Base-by-base conservation (phyloP, 1,140 invertebrate genomes). In the Bactericera cockerelli region DNA sequence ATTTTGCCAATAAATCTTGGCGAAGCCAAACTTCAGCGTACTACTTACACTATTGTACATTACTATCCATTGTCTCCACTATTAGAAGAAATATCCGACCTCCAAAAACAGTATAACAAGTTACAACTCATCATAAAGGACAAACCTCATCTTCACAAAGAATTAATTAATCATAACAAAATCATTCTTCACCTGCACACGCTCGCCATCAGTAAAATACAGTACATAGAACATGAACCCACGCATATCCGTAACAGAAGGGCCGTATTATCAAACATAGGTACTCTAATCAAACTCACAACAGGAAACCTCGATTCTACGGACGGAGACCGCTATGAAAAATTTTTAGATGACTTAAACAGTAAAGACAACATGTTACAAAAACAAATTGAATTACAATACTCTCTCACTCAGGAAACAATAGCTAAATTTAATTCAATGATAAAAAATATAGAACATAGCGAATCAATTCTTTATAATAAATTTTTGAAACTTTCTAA, bases 301-400 rank as follows among this genome's bases (percentile, higher is more conserved):
- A 57, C 56, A 28, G 56, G 56, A 10, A 57, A 57, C 21, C 21
- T 57, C 8, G 56, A 57, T 28, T 26, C 26, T 14, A n/a, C 11
- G 2, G 56, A 57, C 19, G 16, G 26, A 13, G 8, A 26, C 14
- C 22, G 56, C 11, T 57, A 28, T 16, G 56, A 57, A 2, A 25
- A 26, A 31, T 31, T 57, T 26, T 2, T 57, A 13, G 33, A 57
- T 31, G 31, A 57, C 19, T 10, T 57, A 2, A 16, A 57, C 19
- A 14, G 11, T 21, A 26, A 28, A 16, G 56, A 31, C 10, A 14
- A 19, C 3, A 31, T 16, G 13, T 19, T 57, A 19, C 26, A 57
- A 57, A 57, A 31, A 19, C 56, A 57, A 57, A 24, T 24, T 25
- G 6, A 56, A 56, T 24, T 24, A 24, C 19, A 25, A 6, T 56